Conservation (phyloP, 1,140 invertebrate species). For the Lepidotrigona ventralis region DNA sequence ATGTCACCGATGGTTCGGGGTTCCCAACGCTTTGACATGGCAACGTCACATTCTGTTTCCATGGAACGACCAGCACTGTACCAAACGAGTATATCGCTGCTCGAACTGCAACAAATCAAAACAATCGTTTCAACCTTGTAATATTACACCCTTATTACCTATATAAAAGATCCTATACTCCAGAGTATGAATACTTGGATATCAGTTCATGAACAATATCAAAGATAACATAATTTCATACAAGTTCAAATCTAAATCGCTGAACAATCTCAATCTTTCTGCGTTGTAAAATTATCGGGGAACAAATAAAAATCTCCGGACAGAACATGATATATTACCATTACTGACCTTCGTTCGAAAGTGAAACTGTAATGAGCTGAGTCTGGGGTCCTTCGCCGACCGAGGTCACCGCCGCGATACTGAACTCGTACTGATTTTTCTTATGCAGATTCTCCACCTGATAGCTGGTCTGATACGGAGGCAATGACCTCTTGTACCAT, state of each 20-base stretch:
- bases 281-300: background rate
- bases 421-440: slow-evolving; percentile 83
- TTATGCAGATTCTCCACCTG: slow-evolving; percentile 79
- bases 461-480: slow-evolving; percentile 78
- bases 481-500: slow-evolving; percentile 73
- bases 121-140: background rate
- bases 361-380: slow-evolving; percentile 86
- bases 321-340: background rate
- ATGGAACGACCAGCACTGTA: slow-evolving; percentile 87
- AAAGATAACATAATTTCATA: background rate
- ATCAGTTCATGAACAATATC: too few relatives aligned
- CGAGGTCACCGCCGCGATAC: slow-evolving; percentile 87
- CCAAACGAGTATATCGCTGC: slow-evolving; percentile 92
- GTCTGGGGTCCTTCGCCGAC: slow-evolving; percentile 91
- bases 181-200: background rate
- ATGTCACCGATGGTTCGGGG: slow-evolving; percentile 86
- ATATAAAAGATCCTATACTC: background rate
- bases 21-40: slow-evolving; percentile 90
- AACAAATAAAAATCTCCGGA: background rate
- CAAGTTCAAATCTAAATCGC: too few relatives aligned
- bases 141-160: background rate
- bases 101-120: slow-evolving; percentile 82
- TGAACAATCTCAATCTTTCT: background rate
- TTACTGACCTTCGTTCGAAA: slow-evolving; percentile 86
- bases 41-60: slow-evolving; percentile 90